Percentiles rank a stretch among this genome's conserved stretches.
Evolutionary conservation across 2,888 invertebrate species (phyloP).

Genomic region (Colletes collaris): DNA sequence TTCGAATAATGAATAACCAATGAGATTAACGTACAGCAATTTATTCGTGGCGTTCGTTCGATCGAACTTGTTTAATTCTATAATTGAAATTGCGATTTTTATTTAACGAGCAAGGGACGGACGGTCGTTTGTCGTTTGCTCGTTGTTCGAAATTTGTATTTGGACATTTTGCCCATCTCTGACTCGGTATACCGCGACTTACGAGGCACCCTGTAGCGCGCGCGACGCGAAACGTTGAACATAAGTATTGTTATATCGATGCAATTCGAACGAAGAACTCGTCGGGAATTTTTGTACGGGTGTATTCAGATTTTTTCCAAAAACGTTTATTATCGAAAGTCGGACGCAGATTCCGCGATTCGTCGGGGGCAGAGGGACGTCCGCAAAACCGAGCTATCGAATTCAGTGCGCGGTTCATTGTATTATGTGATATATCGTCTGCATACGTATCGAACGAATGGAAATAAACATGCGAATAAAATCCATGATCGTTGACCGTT

Average conservation of each 20-base stretch:
- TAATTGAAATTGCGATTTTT: too few species aligned
- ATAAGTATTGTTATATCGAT: constrained; percentile 27
- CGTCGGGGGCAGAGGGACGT: constrained; percentile 28
- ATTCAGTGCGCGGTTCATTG: constrained; percentile 56
- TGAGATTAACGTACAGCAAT: too few species aligned
- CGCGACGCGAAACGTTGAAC: background rate
- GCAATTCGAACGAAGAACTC: constrained; percentile 7
- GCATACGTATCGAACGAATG: constrained; percentile 59
- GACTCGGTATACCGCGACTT: background rate
- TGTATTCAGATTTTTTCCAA: constrained; percentile 5
- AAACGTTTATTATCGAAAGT: constrained; percentile 2
- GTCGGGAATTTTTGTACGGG: constrained; percentile 22
- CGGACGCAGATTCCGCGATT: constrained; percentile 7
- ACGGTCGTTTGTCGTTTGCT: too few species aligned
- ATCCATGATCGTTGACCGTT: constrained; percentile 39
- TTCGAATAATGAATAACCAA: too few species aligned
- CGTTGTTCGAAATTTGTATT: too few species aligned
- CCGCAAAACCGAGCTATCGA: constrained; percentile 39
- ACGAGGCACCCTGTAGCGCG: background rate
- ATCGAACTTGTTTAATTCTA: too few species aligned
- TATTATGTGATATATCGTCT: constrained; percentile 68
- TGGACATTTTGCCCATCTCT: too few species aligned
- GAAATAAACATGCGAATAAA: constrained; percentile 67
- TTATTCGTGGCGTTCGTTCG: too few species aligned
- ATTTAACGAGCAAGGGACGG: too few species aligned